These are phyloP conservation scores for Aphidius colemani DNA, from an alignment of 2,888 invertebrate species.

Conservation along the genomic window DNA sequence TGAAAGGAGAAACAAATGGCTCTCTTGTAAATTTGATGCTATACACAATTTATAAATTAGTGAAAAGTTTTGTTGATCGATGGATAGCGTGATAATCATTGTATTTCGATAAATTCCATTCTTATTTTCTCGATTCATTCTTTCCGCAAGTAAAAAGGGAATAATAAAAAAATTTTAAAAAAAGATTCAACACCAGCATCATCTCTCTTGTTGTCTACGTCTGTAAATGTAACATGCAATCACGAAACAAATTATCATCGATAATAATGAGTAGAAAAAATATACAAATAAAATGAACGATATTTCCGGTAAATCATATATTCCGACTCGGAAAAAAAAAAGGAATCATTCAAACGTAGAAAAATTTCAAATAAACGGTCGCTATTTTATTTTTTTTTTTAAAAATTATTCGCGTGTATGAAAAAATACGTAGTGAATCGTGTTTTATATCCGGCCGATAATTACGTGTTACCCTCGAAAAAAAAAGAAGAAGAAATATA, in stretches of 20 bases:
- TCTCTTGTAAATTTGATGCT: not conserved
- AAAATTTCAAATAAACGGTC: slow-evolving; percentile 15
- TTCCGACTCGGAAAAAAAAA: not conserved
- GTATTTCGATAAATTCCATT: slow-evolving; percentile 42
- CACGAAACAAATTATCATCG: slow-evolving; percentile 25
- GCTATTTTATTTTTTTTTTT: slow-evolving; percentile 3
- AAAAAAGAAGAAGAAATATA: slow-evolving; percentile 9
- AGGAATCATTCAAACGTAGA: slow-evolving; percentile 3
- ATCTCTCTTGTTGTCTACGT: slow-evolving; percentile 3
- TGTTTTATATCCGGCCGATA: slow-evolving; percentile 48
- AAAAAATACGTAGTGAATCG: slow-evolving; percentile 12
- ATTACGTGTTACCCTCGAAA: slow-evolving; percentile 46
- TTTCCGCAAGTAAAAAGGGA: not conserved
- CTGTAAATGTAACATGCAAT: slow-evolving; percentile 23
- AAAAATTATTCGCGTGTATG: slow-evolving; percentile 14
- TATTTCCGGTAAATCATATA: slow-evolving; percentile 27
- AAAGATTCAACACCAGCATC: slow-evolving; percentile 7
- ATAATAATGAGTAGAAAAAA: slow-evolving; percentile 12
- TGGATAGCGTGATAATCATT: slow-evolving; percentile 47
- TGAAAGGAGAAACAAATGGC: not conserved
- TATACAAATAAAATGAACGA: slow-evolving; percentile 28
- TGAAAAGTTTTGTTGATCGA: slow-evolving; percentile 43
- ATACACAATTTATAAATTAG: not conserved
- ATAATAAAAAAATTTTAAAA: not conserved
- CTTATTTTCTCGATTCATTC: not conserved